phyloP scores from a whole-genome alignment of 2,797 vertebrate species.

The Morus bassanus region DNA sequence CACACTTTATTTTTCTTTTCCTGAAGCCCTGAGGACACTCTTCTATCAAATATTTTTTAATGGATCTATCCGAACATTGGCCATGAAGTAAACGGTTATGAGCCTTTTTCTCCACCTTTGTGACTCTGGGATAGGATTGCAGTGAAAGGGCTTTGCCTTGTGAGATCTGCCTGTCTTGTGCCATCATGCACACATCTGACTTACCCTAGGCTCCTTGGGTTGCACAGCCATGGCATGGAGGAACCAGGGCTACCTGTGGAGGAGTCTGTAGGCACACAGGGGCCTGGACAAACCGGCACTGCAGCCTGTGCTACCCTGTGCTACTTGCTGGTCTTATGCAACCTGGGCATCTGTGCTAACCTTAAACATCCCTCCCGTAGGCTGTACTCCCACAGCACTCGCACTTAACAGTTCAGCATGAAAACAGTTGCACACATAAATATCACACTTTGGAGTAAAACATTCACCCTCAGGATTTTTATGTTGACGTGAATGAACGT shows the following conservation, averaged over 20 bases:
- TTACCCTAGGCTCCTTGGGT: background rate
- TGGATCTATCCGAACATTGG: background rate
- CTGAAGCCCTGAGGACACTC: background rate
- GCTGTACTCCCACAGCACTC: background rate
- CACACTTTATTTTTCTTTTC: background rate
- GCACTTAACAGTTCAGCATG: background rate
- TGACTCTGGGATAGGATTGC: background rate
- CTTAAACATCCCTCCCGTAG: background rate
- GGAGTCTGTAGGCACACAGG: background rate
- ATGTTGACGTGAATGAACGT: background rate
- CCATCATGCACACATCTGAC: background rate
- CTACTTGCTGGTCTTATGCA: background rate
- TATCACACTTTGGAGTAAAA: constrained; percentile 42
- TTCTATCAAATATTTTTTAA: background rate
- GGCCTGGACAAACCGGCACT: background rate
- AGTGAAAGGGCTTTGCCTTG: background rate
- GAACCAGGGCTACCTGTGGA: background rate
- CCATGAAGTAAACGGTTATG: background rate
- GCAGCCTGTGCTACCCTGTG: background rate
- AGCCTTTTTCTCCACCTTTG: background rate
- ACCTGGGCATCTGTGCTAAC: background rate
- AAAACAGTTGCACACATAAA: constrained; percentile 10
- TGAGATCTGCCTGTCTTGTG: background rate
- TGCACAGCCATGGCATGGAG: rapidly evolving
- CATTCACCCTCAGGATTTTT: background rate